Evolutionary conservation across 2,797 vertebrate species (phyloP), one percentile per base, ranked within the genome.

Genomic region (Antennarius maculatus): DNA sequence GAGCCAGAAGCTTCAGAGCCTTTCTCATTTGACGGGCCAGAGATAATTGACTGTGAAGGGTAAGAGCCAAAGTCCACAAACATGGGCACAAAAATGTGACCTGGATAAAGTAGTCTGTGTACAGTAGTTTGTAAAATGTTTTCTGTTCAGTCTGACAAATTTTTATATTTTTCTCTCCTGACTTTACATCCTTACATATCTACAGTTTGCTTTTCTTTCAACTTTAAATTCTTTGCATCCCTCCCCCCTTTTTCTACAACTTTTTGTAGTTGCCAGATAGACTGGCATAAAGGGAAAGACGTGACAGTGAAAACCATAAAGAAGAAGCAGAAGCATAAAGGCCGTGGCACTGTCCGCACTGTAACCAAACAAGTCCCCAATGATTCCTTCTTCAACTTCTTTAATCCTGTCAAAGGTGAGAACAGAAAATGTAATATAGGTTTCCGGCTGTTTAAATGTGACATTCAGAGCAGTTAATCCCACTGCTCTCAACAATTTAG

Each of bases 241-340:
- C 42, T 60, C 12, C 57, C 1, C 45, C 46, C 59, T 56, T 34
- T 27, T 45, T 50, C 4, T 1, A 18, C 37, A 27, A 39, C 27
- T 77, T 15, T 74, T 29, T 66, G 2, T 60, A 99, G 97, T 46
- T 98, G 97, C 88, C 94, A 94, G 50, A 97, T 99, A 78, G 96
- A 98, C 87, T 99, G 97, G 97, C 96, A 97, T 83, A 98, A 97
- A 79, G 97, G 96, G 42, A 99, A 97, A 77, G 97, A 99, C 9
- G 95, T 99, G 59, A 99, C 97, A 0, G 94, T 98, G 75, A 99
- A 97, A 93, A 96, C 92, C 49, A 95, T 99, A 83, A 98, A 96
- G 93, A 99, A 99, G 81, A 99, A 98, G 65, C 97, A 99, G 92
- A 99, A 99, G 69, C 97, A 98, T 83, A 99, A 97, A 95, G 97